These are phyloP conservation scores for Mus pahari DNA, from an alignment of 2,113 vertebrate species.

Conservation along the genomic window DNA sequence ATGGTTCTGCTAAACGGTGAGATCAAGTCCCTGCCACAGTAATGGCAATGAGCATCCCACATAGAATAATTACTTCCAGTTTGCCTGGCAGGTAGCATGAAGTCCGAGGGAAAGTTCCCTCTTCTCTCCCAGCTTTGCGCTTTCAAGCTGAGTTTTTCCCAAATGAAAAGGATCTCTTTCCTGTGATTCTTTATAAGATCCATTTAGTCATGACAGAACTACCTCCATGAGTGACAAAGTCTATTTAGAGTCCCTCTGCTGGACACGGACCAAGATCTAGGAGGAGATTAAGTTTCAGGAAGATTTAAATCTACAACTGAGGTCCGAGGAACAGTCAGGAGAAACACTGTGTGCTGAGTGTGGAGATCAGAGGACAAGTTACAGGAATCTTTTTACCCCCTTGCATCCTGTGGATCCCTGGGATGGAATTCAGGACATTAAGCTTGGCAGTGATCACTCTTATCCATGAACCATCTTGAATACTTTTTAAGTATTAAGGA, in stretches of 20 bases:
- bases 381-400: neutral
- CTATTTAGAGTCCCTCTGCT: conserved; percentile 26
- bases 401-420: no score
- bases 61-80: conserved; percentile 83
- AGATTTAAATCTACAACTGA: conserved; percentile 23
- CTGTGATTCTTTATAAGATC: conserved; percentile 72
- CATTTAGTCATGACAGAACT: conserved; percentile 71
- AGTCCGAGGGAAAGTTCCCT: conserved; percentile 74
- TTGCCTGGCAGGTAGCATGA: conserved; percentile 78
- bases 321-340: neutral
- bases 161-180: conserved; percentile 63
- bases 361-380: neutral
- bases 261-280: neutral
- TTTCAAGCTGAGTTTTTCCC: conserved; percentile 71
- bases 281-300: neutral
- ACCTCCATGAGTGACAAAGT: conserved; percentile 49
- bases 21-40: conserved; percentile 81
- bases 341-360: neutral
- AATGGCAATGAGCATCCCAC: conserved; percentile 79
- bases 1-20: conserved; percentile 84
- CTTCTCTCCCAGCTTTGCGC: conserved; percentile 78
- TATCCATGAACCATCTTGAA: neutral
- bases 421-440: neutral
- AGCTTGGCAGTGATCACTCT: neutral
- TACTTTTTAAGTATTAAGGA: no score